phyloP scores from a whole-genome alignment of 2,113 vertebrate species.

The Lophius piscatorius region DNA sequence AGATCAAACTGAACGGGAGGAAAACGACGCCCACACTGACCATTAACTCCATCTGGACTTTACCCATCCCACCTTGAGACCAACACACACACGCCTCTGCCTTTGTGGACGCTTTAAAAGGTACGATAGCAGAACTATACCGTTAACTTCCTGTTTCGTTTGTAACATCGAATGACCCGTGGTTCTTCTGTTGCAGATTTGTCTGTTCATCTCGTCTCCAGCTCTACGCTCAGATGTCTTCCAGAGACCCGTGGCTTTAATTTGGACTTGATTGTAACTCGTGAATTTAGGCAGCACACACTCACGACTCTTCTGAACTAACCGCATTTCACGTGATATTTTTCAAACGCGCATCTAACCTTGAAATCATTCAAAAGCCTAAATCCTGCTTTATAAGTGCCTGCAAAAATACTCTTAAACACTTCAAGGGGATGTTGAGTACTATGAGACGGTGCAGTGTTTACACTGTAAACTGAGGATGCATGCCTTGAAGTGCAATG shows the following conservation, averaged over 20 bases:
- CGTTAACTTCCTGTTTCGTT: not conserved
- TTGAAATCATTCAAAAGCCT: conserved; percentile 44
- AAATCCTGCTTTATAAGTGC: conserved; percentile 67
- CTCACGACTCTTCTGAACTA: conserved; percentile 1
- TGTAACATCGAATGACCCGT: too few relatives aligned
- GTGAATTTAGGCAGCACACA: conserved; percentile 43
- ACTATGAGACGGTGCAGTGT: conserved; percentile 25
- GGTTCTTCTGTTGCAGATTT: conserved; percentile 40
- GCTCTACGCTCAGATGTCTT: conserved; percentile 44
- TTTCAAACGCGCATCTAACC: conserved; percentile 31
- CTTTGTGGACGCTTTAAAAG: conserved; percentile 24
- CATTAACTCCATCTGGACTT: conserved; percentile 20
- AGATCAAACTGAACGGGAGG: too few relatives aligned
- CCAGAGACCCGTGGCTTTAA: conserved; percentile 29
- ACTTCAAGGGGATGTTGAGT: conserved; percentile 26
- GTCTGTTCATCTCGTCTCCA: conserved; percentile 5
- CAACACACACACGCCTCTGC: conserved; percentile 32
- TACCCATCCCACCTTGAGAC: conserved; percentile 30
- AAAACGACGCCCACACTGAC: not conserved
- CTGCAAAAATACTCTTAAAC: conserved; percentile 55
- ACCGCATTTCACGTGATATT: conserved; percentile 3
- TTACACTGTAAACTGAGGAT: conserved; percentile 42
- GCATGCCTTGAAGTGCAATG: conserved; percentile 57
- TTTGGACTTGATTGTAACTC: conserved; percentile 35
- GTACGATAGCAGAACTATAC: not conserved